These are phyloP conservation scores for Passer domesticus DNA, from an alignment of 2,113 vertebrate genomes.

Conservation along the genomic window DNA sequence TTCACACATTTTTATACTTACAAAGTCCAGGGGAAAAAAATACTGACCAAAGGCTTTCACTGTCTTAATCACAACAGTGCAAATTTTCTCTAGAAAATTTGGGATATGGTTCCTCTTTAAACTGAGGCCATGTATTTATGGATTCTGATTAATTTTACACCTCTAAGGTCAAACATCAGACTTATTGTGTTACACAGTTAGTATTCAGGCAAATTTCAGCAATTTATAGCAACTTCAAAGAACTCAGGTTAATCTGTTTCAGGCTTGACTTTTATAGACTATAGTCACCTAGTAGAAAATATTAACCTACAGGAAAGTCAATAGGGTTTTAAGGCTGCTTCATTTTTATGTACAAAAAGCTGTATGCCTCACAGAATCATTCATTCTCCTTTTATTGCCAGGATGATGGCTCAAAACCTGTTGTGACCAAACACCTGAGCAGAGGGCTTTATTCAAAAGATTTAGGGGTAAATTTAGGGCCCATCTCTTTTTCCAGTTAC, in stretches of 20 bases:
- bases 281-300: constrained; percentile 28
- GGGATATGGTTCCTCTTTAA: neutral
- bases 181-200: neutral
- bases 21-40: neutral
- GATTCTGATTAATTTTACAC: neutral
- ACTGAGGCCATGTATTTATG: neutral
- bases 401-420: constrained; percentile 33
- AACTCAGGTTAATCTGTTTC: neutral
- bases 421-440: constrained; percentile 33
- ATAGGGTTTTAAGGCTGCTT: constrained; percentile 51
- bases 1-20: neutral
- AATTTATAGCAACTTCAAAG: constrained; percentile 30
- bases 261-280: constrained; percentile 45
- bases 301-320: constrained; percentile 53
- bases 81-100: neutral
- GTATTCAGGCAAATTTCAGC: constrained; percentile 25
- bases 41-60: neutral
- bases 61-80: neutral
- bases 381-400: constrained; percentile 25
- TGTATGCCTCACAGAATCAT: neutral
- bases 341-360: constrained; percentile 51
- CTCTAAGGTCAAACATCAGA: neutral
- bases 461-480: constrained; percentile 18
- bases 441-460: constrained; percentile 40
- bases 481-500: neutral